Conservation (phyloP, 2,797 vertebrate species). For the Cephalopachus bancanus region DNA sequence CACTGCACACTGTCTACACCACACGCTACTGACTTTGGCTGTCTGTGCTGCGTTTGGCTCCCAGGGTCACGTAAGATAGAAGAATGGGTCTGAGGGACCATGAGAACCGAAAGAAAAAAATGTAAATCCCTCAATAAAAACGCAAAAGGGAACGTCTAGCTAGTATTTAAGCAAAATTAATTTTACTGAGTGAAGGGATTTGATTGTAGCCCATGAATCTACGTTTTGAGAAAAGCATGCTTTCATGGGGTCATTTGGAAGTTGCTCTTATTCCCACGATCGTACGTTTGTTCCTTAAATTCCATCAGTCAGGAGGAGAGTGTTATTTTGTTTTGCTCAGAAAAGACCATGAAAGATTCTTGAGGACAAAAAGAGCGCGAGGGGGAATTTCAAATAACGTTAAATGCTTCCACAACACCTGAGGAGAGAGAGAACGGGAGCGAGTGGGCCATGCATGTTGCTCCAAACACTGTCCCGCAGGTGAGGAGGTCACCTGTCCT, state of each 20-base stretch:
- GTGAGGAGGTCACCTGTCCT: not conserved
- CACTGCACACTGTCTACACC: no score
- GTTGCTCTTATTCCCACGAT: not conserved
- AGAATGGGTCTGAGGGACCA: not conserved
- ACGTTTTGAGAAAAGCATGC: not conserved
- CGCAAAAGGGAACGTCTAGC: not conserved
- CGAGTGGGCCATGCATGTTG: fast-evolving
- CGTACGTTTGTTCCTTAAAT: not conserved
- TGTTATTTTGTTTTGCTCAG: not conserved
- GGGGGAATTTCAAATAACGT: not conserved
- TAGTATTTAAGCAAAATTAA: not conserved
- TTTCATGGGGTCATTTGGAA: not conserved
- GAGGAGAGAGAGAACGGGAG: not conserved
- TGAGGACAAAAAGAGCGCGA: not conserved
- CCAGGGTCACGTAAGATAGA: not conserved
- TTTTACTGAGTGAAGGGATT: not conserved
- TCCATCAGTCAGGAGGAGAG: not conserved
- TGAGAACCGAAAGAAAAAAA: not conserved
- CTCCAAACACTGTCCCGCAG: no score
- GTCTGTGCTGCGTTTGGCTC: not conserved
- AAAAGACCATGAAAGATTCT: not conserved
- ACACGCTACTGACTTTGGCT: not conserved
- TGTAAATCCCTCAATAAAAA: not conserved
- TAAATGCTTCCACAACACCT: not conserved
- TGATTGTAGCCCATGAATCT: not conserved